phyloP scores from a whole-genome alignment of 2,888 invertebrate species.

The Dyspetes luteomarginatus region DNA sequence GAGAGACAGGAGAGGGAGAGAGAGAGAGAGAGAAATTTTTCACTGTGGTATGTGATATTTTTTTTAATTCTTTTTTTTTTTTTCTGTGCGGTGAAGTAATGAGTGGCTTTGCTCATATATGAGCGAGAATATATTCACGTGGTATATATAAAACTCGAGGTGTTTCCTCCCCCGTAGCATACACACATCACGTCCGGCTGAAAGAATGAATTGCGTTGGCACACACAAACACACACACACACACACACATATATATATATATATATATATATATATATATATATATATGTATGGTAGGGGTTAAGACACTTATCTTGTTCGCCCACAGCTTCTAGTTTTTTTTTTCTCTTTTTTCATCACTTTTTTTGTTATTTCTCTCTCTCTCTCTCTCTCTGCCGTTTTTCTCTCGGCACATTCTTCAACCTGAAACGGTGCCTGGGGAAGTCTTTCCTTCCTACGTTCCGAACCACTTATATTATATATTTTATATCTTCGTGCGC shows the following conservation, averaged over 20 bases:
- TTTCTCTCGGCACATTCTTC: conserved; percentile 42
- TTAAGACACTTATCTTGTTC: conserved; percentile 37
- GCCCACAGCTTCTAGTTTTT: conserved; percentile 15
- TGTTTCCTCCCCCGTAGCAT: conserved; percentile 6
- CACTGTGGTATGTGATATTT: conserved; percentile 45
- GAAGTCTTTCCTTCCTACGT: conserved; percentile 8
- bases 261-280: no score
- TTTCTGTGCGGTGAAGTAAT: conserved; percentile 40
- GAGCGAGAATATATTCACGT: conserved; percentile 1
- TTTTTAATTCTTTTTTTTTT: neutral
- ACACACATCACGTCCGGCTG: conserved; percentile 55
- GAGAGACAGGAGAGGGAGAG: neutral
- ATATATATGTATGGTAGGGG: no score
- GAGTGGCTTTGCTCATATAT: conserved; percentile 43
- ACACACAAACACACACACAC: neutral
- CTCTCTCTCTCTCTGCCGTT: neutral
- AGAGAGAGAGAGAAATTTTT: no score
- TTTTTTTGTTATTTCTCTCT: neutral
- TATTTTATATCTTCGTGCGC: conserved; percentile 22
- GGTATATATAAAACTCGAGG: conserved; percentile 31
- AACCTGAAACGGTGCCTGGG: conserved; percentile 28
- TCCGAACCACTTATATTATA: conserved; percentile 5
- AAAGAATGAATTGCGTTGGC: conserved; percentile 52
- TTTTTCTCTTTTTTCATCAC: conserved; percentile 4
- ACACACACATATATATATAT: no score